phyloP scores from a whole-genome alignment of 1,140 invertebrate species.

The Aphis craccivora region DNA sequence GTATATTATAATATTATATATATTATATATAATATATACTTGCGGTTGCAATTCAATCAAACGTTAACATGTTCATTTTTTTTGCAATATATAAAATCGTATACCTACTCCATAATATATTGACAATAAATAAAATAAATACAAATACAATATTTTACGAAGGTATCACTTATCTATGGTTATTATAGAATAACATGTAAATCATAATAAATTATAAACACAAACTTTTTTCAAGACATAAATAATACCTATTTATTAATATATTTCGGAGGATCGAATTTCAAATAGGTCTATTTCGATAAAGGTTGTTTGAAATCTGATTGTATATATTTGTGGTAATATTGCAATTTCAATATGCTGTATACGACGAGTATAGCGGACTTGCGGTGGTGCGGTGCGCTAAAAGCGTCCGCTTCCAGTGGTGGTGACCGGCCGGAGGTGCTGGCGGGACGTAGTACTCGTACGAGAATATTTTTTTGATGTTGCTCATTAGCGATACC shows the following conservation, averaged over 20 bases:
- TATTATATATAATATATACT: too few species aligned
- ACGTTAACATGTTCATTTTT: neutral
- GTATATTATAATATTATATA: neutral
- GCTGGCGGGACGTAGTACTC: constrained; percentile 36
- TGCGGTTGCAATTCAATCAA: neutral
- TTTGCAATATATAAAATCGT: neutral
- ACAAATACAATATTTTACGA: neutral
- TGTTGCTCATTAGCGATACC: constrained; percentile 60
- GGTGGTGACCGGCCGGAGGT: constrained; percentile 4
- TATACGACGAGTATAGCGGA: constrained; percentile 30
- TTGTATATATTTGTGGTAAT: neutral
- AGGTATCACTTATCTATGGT: neutral
- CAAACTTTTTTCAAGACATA: neutral
- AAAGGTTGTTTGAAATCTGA: neutral
- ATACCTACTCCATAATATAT: neutral
- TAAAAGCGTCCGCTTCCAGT: constrained; percentile 41
- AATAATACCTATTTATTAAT: neutral
- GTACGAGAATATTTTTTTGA: constrained; percentile 60
- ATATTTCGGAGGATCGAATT: neutral
- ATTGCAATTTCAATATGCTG: neutral
- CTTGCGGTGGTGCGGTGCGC: constrained; percentile 32
- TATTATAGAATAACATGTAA: neutral
- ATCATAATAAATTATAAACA: neutral
- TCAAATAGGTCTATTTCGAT: too few species aligned
- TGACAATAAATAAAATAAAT: neutral